phyloP scores from a whole-genome alignment of 2,113 vertebrate species.

The Mastomys coucha region DNA sequence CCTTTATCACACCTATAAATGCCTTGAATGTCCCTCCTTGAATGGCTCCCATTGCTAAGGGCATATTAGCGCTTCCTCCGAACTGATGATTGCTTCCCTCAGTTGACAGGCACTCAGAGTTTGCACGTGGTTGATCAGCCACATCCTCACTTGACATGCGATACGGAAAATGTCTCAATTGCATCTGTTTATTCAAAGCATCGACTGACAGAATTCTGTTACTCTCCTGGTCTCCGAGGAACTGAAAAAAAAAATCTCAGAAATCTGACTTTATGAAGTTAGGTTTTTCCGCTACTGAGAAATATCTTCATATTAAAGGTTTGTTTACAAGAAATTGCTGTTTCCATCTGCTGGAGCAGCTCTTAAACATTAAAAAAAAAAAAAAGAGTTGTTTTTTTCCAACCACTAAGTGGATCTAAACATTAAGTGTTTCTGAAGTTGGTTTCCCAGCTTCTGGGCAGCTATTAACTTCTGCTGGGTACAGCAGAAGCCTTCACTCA shows the following conservation, averaged over 20 bases:
- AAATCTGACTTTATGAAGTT: slow-evolving; percentile 85
- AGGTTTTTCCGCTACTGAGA: slow-evolving; percentile 87
- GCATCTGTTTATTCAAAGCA: slow-evolving; percentile 81
- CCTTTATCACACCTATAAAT: background rate
- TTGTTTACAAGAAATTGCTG: slow-evolving; percentile 90
- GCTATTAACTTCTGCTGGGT: slow-evolving; percentile 84
- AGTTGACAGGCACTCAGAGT: background rate
- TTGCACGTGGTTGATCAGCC: slow-evolving; percentile 58
- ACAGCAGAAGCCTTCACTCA: slow-evolving; percentile 74
- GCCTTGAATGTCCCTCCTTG: background rate
- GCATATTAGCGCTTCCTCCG: background rate
- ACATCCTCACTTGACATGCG: slow-evolving; percentile 74
- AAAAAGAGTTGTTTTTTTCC: slow-evolving; percentile 88
- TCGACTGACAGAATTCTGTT: slow-evolving; percentile 85
- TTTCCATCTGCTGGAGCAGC: slow-evolving; percentile 87
- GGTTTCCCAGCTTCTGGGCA: slow-evolving; percentile 86
- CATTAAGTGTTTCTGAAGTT: slow-evolving; percentile 88
- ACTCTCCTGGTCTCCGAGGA: slow-evolving; percentile 80
- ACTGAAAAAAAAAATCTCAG: slow-evolving; percentile 80
- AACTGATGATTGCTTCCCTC: background rate
- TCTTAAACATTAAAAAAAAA: slow-evolving; percentile 74
- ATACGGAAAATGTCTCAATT: slow-evolving; percentile 86
- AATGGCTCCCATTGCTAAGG: rapidly evolving
- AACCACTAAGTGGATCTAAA: slow-evolving; percentile 91
- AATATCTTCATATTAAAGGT: slow-evolving; percentile 87